phyloP scores from a whole-genome alignment of 2,113 vertebrate genomes.

The Piliocolobus tephrosceles region DNA sequence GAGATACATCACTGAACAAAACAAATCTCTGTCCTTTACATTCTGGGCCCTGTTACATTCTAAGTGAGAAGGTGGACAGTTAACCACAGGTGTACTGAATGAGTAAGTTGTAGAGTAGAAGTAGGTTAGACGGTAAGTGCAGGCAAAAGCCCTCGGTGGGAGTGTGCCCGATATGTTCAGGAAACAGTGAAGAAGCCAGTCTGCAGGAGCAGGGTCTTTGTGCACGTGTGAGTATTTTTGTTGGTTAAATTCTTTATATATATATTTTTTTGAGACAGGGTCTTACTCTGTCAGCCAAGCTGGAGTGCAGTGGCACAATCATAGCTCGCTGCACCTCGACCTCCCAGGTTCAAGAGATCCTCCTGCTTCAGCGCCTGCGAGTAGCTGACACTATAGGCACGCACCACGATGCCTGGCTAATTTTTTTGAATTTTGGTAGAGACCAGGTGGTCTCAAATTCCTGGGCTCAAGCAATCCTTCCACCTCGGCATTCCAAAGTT shows the following conservation, averaged over 20 bases:
- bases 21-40: background rate
- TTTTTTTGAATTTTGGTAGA: too few relatives aligned
- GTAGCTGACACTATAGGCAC: too few relatives aligned
- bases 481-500: too few relatives aligned
- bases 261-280: too few relatives aligned
- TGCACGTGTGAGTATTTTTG: background rate
- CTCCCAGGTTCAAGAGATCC: too few relatives aligned
- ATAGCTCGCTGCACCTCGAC: too few relatives aligned
- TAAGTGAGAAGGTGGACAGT: background rate
- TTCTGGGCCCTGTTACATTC: background rate
- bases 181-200: background rate
- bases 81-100: background rate
- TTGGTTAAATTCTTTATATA: background rate
- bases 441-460: too few relatives aligned
- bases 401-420: too few relatives aligned
- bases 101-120: background rate
- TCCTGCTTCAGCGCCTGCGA: too few relatives aligned
- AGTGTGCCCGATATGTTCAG: background rate
- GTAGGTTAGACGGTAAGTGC: background rate
- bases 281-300: too few relatives aligned
- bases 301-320: too few relatives aligned
- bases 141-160: background rate
- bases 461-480: too few relatives aligned
- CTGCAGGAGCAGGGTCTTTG: background rate
- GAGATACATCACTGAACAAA: background rate